These are phyloP conservation scores for Scaptomyza parva DNA, from an alignment of 2,888 invertebrate species.

Conservation along the genomic window DNA sequence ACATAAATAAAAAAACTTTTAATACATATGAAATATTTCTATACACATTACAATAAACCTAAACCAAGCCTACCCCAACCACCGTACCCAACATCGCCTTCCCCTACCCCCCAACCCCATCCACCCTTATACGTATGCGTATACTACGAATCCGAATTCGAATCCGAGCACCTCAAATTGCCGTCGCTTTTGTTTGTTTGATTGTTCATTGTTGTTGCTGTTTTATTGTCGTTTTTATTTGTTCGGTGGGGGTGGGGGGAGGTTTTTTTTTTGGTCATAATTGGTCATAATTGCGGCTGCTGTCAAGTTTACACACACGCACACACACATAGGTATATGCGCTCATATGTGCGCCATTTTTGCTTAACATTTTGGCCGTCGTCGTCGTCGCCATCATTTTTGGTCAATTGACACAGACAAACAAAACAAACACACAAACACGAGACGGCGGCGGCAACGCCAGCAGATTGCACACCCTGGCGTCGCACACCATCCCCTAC, in stretches of 20 bases:
- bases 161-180: slow-evolving; percentile 54
- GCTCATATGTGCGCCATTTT: slow-evolving; percentile 64
- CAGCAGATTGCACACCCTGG: slow-evolving; percentile 42
- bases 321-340: slow-evolving; percentile 13
- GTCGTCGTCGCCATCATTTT: slow-evolving; percentile 74
- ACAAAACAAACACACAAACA: slow-evolving; percentile 33
- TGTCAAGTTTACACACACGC: slow-evolving; percentile 37
- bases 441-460: slow-evolving; percentile 16
- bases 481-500: slow-evolving; percentile 21
- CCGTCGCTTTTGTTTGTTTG: slow-evolving; percentile 52
- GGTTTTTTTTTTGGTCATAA: slow-evolving; percentile 54
- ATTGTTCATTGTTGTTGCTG: slow-evolving; percentile 29
- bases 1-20: too few species aligned
- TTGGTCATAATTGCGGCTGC: slow-evolving; percentile 77
- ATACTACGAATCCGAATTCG: slow-evolving; percentile 6
- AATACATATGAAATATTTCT: too few species aligned
- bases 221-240: slow-evolving; percentile 22
- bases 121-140: not conserved
- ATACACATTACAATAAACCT: not conserved
- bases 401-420: slow-evolving; percentile 74
- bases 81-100: too few species aligned
- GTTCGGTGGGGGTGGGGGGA: too few species aligned
- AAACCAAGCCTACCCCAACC: not conserved
- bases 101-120: not conserved
- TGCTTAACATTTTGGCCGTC: slow-evolving; percentile 51